Conservation (phyloP, 2,797 vertebrate species). For the Pampus argenteus region DNA sequence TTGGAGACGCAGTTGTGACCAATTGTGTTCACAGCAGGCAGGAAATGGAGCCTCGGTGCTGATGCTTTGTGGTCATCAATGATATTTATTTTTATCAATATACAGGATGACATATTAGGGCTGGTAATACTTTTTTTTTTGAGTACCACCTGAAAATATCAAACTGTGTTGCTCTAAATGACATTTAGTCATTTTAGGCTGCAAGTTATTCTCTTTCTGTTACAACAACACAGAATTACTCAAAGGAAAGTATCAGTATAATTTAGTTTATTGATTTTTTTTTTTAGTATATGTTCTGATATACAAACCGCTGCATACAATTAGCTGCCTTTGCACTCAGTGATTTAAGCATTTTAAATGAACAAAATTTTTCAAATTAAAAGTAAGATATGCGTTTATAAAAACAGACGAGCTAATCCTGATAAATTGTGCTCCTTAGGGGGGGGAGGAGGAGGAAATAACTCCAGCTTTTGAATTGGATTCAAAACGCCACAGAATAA, state of each 20-base stretch:
- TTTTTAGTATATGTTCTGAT: too few relatives aligned
- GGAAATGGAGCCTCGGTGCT: not conserved
- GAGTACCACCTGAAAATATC: not conserved
- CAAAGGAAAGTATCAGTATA: too few relatives aligned
- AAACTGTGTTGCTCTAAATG: not conserved
- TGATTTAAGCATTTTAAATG: too few relatives aligned
- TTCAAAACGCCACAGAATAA: not conserved
- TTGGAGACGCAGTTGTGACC: constrained; percentile 15
- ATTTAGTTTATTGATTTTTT: too few relatives aligned
- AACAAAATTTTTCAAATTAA: not conserved
- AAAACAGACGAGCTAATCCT: not conserved
- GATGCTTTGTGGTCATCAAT: not conserved
- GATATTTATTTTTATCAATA: too few relatives aligned
- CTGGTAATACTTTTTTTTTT: too few relatives aligned
- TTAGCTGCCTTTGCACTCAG: constrained; percentile 1
- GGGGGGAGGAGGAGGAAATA: too few relatives aligned
- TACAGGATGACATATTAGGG: too few relatives aligned
- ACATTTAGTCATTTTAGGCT: not conserved
- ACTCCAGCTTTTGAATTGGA: too few relatives aligned
- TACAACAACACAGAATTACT: too few relatives aligned
- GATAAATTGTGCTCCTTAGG: not conserved
- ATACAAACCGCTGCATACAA: not conserved
- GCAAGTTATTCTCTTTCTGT: too few relatives aligned
- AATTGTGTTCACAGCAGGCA: constrained; percentile 2
- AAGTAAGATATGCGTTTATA: not conserved